Evolutionary conservation across 2,113 vertebrate genomes (phyloP), one percentile per base, ranked within the genome.

Genomic region (Leptosomus discolor): DNA sequence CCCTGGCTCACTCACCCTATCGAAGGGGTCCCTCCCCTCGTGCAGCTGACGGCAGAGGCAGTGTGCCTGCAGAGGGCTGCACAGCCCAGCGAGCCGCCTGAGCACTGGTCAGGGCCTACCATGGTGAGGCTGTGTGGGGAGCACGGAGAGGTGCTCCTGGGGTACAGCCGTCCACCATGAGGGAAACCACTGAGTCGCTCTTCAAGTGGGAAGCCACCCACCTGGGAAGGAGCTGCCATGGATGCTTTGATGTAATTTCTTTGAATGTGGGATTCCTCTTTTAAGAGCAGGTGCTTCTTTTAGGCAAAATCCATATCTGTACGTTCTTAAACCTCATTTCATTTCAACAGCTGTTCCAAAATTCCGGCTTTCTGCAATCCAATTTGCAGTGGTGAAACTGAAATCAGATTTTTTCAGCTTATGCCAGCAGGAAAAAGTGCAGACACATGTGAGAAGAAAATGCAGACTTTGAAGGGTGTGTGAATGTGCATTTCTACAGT

Each of bases 91-190:
- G 0, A 56, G 5, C 45, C 27, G 19, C 5, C 32, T 1, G 0
- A 51, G 37, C n/a, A 3, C n/a, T 13, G 22, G 8, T 7, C 45
- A 32, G 65, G 26, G 7, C 6, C 14, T 3, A 1, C 5, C 0
- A 0, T 5, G 22, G 8, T 23, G 20, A 18, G 16, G 13, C 29
- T 39, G 5, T 0, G 4, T 20, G 11, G 5, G n/a, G 24, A 73
- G 8, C 32, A n/a, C 0, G 0, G 32, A 37, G 29, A 21, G 3
- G 32, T 32, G 51, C 8, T 53, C 4, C 15, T 48, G 34, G 5
- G 15, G 5, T 11, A 27, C 1, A 3, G 7, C 7, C 0, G 0
- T 20, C 21, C 58, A 22, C 18, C 5, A 0, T 3, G 9, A 1
- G 4, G 46, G 19, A 65, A 74, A 10, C 2, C 16, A 7, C 1